Base-by-base conservation (phyloP, 64 coral and sea anemone species). In the Montipora foliosa region DNA sequence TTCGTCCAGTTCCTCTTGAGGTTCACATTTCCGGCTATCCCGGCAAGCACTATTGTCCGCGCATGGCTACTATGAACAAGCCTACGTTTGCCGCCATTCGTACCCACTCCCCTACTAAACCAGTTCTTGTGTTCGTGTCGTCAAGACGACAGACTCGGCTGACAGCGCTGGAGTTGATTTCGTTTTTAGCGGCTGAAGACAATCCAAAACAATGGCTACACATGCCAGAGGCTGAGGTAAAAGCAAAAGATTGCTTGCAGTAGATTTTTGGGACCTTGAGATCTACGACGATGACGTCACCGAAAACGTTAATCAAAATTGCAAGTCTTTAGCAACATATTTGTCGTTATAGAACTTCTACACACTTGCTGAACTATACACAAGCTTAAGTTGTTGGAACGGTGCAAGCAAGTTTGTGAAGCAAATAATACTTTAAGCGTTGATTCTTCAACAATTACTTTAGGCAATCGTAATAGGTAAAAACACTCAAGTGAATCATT, bases 21-120 rank as follows among this genome's bases (percentile, higher is more conserved):
- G 98, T 99, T 10, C 98, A 99, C 89, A 99, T 99, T 79, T 76
- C 78, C 0, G 98, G 98, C 37, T 99, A 96, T 83, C 89, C 98
- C 16, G 98, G 98, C 71, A 99, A 99, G 64, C 98, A 99, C 81
- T 99, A 99, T 74, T 99, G 98, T 78, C 98, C 98, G 61, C 95
- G 98, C 24, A 99, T 99, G 98, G 98, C 98, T 25, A 96, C 95
- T 29, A 99, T 99, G 98, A 99, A 99, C 92, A 99, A 99, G 87
- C 98, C 98, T 51, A 96, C 95, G 6, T 99, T 96, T 74, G 74
- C 71, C 25, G 98, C 98, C 17, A 99, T 99, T 93, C 89, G 92
- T 16, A 96, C 90, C 47, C 95, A 99, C 67, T 99, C 98, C 44
- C 98, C 98, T 22, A 82, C 49, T n/a, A 99, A 99, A 68, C 98